Conservation (phyloP, 1,140 invertebrate species). For the Grapholita molesta region DNA sequence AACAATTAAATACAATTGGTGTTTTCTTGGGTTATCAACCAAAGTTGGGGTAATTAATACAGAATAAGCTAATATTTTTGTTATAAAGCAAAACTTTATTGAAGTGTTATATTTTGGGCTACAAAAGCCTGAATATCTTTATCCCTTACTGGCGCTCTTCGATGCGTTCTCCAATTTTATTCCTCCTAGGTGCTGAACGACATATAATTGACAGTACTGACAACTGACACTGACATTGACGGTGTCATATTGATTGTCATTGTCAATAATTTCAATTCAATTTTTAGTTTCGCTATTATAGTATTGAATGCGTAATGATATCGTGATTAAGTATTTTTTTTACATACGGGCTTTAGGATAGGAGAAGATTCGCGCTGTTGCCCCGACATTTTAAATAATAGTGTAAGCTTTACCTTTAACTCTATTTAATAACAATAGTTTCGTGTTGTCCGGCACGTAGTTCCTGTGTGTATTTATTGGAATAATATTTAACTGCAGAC, state of each 20-base stretch:
- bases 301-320: slow-evolving; percentile 14
- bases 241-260: not conserved
- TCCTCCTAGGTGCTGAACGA: too few relatives aligned
- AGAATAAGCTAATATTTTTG: too few relatives aligned
- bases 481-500: not conserved
- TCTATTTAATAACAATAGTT: not conserved
- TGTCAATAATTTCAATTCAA: slow-evolving; percentile 3
- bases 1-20: too few relatives aligned
- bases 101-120: too few relatives aligned
- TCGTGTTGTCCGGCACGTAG: not conserved
- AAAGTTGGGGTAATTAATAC: too few relatives aligned
- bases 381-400: not conserved
- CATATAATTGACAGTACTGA: not conserved
- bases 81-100: too few relatives aligned
- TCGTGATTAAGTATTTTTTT: slow-evolving; percentile 20
- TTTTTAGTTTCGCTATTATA: slow-evolving; percentile 7
- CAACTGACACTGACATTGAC: not conserved
- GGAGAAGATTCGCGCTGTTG: not conserved
- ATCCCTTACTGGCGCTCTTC: too few relatives aligned
- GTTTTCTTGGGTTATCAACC: too few relatives aligned
- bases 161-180: too few relatives aligned
- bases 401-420: not conserved
- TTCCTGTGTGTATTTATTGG: not conserved
- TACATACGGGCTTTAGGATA: not conserved
- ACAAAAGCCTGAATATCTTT: too few relatives aligned